Conservation (phyloP, 2,113 vertebrate species). For the Rhabdornis inornatus region DNA sequence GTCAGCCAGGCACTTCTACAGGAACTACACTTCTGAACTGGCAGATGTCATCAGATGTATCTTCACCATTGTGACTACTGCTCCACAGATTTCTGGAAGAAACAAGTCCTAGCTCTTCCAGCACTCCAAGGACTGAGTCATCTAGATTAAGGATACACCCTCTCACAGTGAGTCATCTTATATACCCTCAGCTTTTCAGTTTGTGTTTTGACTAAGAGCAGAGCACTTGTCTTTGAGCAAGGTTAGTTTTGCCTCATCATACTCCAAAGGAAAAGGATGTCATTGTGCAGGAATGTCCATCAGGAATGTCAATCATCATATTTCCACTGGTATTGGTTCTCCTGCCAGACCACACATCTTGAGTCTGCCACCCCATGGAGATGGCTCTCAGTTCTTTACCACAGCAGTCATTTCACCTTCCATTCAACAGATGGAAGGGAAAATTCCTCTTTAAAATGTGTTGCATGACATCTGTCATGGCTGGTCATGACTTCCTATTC, state of each 20-base stretch:
- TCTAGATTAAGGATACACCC: not conserved
- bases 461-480: accelerated
- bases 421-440: not conserved
- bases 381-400: not conserved
- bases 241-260: not conserved
- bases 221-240: not conserved
- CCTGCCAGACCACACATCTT: not conserved
- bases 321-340: not conserved
- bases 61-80: not conserved
- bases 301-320: not conserved
- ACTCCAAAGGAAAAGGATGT: not conserved
- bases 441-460: not conserved
- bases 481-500: not conserved
- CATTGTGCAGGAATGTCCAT: not conserved
- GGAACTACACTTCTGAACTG: not conserved
- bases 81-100: not conserved
- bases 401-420: not conserved
- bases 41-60: not conserved
- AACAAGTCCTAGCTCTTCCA: not conserved
- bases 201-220: not conserved
- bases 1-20: not conserved
- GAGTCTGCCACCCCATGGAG: not conserved
- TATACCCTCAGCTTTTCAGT: not conserved
- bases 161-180: not conserved
- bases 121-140: not conserved